phyloP scores from a whole-genome alignment of 2,797 vertebrate species.

The Myoxocephalus aenaeus region DNA sequence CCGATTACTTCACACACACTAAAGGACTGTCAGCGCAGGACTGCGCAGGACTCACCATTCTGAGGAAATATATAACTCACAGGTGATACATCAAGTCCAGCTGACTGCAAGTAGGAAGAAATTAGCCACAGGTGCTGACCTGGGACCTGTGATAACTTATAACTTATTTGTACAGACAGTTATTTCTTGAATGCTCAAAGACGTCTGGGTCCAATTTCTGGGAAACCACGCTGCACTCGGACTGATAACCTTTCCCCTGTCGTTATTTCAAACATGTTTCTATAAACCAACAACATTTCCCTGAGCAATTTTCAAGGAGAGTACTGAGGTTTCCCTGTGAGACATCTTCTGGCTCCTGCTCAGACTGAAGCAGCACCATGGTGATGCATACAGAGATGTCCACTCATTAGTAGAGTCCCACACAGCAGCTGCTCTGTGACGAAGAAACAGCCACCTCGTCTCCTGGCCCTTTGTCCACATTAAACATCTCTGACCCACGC shows the following conservation, averaged over 20 bases:
- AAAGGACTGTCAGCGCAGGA: conserved; percentile 49
- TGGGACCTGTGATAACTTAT: background rate
- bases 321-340: conserved; percentile 52
- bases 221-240: conserved; percentile 22
- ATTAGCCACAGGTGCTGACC: conserved; percentile 63
- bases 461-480: conserved; percentile 71
- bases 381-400: conserved; percentile 76
- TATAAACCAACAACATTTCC: conserved; percentile 10
- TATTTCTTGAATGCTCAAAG: conserved; percentile 24
- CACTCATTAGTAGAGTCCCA: conserved; percentile 82
- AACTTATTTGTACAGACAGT: background rate
- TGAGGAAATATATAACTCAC: conserved; percentile 53
- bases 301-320: conserved; percentile 7
- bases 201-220: conserved; percentile 22
- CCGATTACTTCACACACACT: conserved; percentile 60
- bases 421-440: conserved; percentile 83
- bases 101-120: conserved; percentile 38
- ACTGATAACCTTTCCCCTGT: background rate
- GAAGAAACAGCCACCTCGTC: conserved; percentile 73
- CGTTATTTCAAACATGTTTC: conserved; percentile 9
- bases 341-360: conserved; percentile 61
- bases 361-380: conserved; percentile 66
- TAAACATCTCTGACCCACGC: conserved; percentile 71
- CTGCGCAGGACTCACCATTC: conserved; percentile 39
- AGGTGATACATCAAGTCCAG: conserved; percentile 53